These are phyloP conservation scores for Planococcus citri DNA, from an alignment of 1,140 invertebrate genomes.

Conservation along the genomic window DNA sequence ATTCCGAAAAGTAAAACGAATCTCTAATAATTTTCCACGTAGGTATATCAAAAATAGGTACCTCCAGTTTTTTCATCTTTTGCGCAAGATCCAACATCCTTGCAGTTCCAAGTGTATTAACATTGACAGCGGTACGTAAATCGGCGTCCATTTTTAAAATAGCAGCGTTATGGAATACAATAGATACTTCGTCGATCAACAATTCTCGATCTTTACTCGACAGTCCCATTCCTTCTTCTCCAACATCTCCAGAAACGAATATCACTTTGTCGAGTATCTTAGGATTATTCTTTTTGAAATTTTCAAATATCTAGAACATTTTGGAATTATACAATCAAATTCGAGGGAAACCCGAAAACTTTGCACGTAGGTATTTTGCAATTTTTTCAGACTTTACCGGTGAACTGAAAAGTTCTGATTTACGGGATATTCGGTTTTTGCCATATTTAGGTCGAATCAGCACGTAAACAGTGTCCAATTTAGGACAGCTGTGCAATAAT, in stretches of 20 bases:
- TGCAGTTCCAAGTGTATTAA: slow-evolving; percentile 57
- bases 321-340: background rate
- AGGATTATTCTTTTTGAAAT: slow-evolving; percentile 49
- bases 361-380: too few species aligned
- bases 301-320: slow-evolving; percentile 49
- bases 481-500: slow-evolving; percentile 46
- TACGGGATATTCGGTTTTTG: slow-evolving; percentile 50
- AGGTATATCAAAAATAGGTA: too few species aligned
- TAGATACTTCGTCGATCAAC: slow-evolving; percentile 47
- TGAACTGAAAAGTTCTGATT: slow-evolving; percentile 51
- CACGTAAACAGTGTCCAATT: slow-evolving; percentile 57
- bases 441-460: slow-evolving; percentile 66
- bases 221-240: slow-evolving; percentile 47
- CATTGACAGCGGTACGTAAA: slow-evolving; percentile 53
- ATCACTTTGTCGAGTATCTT: slow-evolving; percentile 61
- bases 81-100: slow-evolving; percentile 49
- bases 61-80: slow-evolving; percentile 49
- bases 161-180: slow-evolving; percentile 87
- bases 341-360: too few species aligned
- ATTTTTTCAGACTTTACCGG: too few species aligned
- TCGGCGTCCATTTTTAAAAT: slow-evolving; percentile 62
- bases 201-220: slow-evolving; percentile 37
- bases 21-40: too few species aligned
- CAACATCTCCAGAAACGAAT: slow-evolving; percentile 57
- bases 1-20: too few species aligned